phyloP scores from a whole-genome alignment of 2,888 invertebrate species.

The Hirtodrosophila alboralis region DNA sequence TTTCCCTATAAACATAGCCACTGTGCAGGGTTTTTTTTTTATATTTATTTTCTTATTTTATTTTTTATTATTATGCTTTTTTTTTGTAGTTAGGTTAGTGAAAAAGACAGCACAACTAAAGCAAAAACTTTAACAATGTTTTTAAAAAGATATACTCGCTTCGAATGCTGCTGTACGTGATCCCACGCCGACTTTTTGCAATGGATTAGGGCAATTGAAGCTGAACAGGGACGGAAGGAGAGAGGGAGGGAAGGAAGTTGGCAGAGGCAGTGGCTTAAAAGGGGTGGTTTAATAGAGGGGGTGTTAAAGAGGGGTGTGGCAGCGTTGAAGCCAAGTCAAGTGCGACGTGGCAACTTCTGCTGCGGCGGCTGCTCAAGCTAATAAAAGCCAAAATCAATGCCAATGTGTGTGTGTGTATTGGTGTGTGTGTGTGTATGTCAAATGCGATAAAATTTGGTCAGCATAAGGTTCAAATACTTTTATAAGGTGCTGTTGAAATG shows the following conservation, averaged over 20 bases:
- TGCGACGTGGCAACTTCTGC: constrained; percentile 47
- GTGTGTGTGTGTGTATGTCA: constrained; percentile 55
- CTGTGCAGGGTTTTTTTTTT: too few species aligned
- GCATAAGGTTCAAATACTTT: constrained; percentile 79
- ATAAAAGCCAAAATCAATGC: constrained; percentile 79
- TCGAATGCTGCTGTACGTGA: constrained; percentile 69
- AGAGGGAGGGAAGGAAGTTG: neutral
- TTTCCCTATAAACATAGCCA: too few species aligned
- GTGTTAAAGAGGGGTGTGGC: neutral
- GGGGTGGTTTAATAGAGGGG: too few species aligned
- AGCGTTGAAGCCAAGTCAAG: constrained; percentile 57
- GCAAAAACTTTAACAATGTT: constrained; percentile 78
- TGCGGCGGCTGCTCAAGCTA: constrained; percentile 59
- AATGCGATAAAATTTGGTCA: constrained; percentile 78
- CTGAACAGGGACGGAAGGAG: constrained; percentile 36
- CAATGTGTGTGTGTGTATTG: constrained; percentile 24
- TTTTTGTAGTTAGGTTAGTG: too few species aligned
- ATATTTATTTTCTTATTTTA: neutral
- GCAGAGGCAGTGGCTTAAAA: too few species aligned
- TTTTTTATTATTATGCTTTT: too few species aligned
- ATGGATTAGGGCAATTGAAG: constrained; percentile 77
- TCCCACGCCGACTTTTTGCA: constrained; percentile 67
- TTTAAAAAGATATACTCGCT: constrained; percentile 77
- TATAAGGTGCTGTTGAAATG: constrained; percentile 79
- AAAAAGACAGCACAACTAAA: constrained; percentile 37